A percentile compares a stretch with the other conserved stretches of the same genome.
phyloP scores from a whole-genome alignment of 2,888 invertebrate species.

The Ectropis crepuscularia region DNA sequence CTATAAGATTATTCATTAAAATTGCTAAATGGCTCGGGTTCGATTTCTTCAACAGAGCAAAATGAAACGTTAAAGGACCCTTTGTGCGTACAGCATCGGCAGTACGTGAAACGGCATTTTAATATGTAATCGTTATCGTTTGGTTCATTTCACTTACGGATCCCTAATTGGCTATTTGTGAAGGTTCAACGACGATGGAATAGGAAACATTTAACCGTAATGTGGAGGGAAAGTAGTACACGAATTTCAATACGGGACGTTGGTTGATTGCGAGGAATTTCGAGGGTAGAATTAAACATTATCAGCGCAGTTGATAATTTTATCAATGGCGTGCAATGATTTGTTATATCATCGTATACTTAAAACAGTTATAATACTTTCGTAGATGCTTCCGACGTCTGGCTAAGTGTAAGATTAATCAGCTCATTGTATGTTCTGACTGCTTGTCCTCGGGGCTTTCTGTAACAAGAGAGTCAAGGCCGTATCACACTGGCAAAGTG shows the following conservation, averaged over 20 bases:
- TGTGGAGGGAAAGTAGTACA: neutral
- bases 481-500: no score
- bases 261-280: slow-evolving; percentile 6
- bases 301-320: neutral
- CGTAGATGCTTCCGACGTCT: no score
- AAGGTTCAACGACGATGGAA: slow-evolving; percentile 16
- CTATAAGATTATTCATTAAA: slow-evolving; percentile 63
- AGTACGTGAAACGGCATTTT: slow-evolving; percentile 28
- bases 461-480: no score
- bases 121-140: slow-evolving; percentile 31
- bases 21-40: slow-evolving; percentile 39
- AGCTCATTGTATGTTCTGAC: no score
- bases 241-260: slow-evolving; percentile 3
- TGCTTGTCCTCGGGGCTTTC: no score
- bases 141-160: slow-evolving; percentile 21
- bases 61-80: slow-evolving; percentile 27
- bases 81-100: slow-evolving; percentile 15
- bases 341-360: no score
- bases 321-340: neutral
- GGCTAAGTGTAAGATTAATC: no score
- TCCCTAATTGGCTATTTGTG: slow-evolving; percentile 28
- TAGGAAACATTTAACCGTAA: slow-evolving; percentile 8
- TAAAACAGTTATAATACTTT: no score
- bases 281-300: neutral
- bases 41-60: slow-evolving; percentile 26